Percentiles rank a stretch among this genome's conserved stretches.
These are phyloP conservation scores for Luehdorfia chinensis DNA, from an alignment of 1,140 invertebrate genomes.

Conservation along the genomic window DNA sequence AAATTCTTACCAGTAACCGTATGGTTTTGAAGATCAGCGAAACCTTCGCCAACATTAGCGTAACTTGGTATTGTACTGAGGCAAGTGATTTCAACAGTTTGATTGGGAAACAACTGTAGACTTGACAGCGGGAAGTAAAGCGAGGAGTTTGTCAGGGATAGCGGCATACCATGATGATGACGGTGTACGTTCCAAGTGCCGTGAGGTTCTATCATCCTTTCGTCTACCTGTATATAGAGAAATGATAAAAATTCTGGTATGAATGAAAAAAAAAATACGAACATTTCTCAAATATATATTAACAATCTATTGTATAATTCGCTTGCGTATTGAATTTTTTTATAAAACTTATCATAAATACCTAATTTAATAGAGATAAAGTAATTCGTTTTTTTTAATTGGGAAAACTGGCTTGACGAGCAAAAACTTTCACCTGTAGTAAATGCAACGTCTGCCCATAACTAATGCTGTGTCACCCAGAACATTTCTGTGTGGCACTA, in stretches of 20 bases:
- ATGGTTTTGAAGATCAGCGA: conserved; percentile 82
- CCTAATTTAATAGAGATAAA: too few relatives aligned
- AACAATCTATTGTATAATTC: too few relatives aligned
- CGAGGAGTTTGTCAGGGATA: conserved; percentile 62
- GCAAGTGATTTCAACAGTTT: conserved; percentile 83
- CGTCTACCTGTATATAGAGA: conserved; percentile 54
- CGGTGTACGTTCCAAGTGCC: conserved; percentile 49
- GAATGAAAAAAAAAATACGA: too few relatives aligned
- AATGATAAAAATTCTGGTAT: conserved; percentile 6
- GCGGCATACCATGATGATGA: conserved; percentile 56
- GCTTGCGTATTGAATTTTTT: too few relatives aligned
- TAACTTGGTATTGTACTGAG: conserved; percentile 85
- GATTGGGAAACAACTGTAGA: conserved; percentile 81
- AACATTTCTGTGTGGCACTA: too few relatives aligned
- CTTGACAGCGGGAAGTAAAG: conserved; percentile 81
- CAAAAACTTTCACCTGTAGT: too few relatives aligned
- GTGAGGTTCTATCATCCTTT: conserved; percentile 56
- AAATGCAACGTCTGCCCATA: too few relatives aligned
- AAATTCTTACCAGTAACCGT: conserved; percentile 80
- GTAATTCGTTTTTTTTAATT: too few relatives aligned
- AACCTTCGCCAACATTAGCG: conserved; percentile 79
- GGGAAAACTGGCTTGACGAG: too few relatives aligned
- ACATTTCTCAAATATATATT: too few relatives aligned
- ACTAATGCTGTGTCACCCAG: too few relatives aligned
- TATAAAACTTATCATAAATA: too few relatives aligned